Conservation (phyloP, 2,113 vertebrate genomes). For the Meles meles region DNA sequence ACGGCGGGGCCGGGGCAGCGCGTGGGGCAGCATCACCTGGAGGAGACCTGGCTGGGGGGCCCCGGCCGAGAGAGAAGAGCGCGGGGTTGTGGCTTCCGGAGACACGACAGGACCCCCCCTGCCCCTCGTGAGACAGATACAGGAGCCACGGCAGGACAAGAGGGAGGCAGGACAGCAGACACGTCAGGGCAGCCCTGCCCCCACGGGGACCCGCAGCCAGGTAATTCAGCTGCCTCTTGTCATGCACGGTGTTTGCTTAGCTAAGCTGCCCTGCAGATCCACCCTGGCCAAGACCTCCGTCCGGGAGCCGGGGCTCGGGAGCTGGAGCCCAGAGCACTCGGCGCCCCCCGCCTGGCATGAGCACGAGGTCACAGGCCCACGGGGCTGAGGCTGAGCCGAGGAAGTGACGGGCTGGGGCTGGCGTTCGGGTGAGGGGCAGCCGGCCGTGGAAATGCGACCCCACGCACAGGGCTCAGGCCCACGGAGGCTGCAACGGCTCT, state of each 20-base stretch:
- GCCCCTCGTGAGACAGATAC: background rate
- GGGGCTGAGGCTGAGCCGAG: background rate
- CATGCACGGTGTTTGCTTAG: constrained; percentile 41
- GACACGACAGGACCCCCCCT: constrained; percentile 4
- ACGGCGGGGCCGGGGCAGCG: background rate
- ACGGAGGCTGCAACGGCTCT: background rate
- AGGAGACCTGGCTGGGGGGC: background rate
- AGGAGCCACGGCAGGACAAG: background rate
- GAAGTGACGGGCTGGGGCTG: constrained; percentile 12
- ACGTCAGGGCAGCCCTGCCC: background rate
- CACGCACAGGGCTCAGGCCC: background rate
- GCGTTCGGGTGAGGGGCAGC: constrained; percentile 1
- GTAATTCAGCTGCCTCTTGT: constrained; percentile 41
- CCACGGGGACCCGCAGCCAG: background rate
- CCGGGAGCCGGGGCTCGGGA: background rate
- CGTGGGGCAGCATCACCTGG: background rate
- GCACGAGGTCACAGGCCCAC: background rate
- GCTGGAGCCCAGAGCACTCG: background rate
- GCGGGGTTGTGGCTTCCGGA: background rate
- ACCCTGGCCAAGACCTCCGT: background rate
- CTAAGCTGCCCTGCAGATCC: background rate
- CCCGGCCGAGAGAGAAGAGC: background rate
- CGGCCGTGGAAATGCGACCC: background rate
- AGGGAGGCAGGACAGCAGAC: background rate
- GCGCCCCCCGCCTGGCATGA: background rate